Conservation (phyloP, 2,797 vertebrate species). For the Schizothorax lantsangensis region DNA sequence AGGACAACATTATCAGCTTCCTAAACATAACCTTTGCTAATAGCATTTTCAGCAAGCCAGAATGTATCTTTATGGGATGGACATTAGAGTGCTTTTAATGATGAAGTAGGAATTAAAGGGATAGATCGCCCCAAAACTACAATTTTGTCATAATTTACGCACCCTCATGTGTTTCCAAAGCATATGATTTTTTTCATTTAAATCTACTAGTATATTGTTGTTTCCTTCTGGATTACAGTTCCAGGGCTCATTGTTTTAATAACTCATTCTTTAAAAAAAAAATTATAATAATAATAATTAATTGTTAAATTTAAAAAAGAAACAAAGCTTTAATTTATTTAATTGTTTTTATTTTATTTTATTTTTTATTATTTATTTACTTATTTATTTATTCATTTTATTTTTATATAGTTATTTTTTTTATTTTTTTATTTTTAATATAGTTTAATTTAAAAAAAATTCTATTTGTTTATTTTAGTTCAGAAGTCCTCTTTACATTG, state of each 20-base stretch:
- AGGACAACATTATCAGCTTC: conserved; percentile 40
- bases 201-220: not conserved
- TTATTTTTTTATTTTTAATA: not conserved
- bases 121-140: not conserved
- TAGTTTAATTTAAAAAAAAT: too few species aligned
- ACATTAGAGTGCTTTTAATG: conserved; percentile 29
- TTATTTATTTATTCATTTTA: too few species aligned
- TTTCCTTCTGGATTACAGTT: not conserved
- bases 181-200: not conserved
- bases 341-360: too few species aligned
- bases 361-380: too few species aligned
- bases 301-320: not conserved
- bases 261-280: not conserved
- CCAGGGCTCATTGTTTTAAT: not conserved
- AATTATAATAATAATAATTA: not conserved
- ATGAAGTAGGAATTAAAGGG: conserved; percentile 4
- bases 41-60: conserved; percentile 29
- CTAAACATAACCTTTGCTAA: conserved; percentile 27
- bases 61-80: conserved; percentile 17
- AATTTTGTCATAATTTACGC: not conserved
- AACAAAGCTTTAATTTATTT: too few species aligned
- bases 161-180: not conserved
- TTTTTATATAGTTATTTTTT: too few species aligned
- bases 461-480: not conserved
- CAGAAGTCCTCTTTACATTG: not conserved